A percentile compares a stretch with the other conserved stretches of the same genome.
Evolutionary conservation across 2,797 vertebrate genomes (phyloP).

Genomic region (Semaprochilodus insignis): DNA sequence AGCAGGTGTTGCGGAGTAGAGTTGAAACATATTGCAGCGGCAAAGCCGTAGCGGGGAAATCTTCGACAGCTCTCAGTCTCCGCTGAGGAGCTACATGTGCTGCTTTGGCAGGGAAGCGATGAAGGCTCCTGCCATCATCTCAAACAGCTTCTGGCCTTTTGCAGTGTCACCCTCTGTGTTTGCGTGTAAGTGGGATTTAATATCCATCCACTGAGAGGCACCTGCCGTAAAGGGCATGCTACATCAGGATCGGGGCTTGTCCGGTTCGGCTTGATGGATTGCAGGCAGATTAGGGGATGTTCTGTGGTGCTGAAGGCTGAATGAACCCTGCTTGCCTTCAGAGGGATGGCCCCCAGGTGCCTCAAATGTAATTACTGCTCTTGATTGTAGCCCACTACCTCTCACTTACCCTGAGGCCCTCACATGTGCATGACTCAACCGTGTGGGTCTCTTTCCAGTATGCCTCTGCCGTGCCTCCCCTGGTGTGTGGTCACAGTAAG

Average conservation of each 20-base stretch:
- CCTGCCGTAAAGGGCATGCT: slow-evolving; percentile 13
- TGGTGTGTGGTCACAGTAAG: neutral
- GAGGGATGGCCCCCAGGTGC: neutral
- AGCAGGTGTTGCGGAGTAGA: slow-evolving; percentile 29
- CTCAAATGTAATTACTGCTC: neutral
- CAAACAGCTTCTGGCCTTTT: slow-evolving; percentile 31
- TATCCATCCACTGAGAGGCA: slow-evolving; percentile 2
- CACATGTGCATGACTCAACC: neutral
- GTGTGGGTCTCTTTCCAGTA: neutral
- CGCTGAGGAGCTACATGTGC: slow-evolving; percentile 1
- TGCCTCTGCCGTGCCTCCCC: neutral
- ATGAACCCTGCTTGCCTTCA: slow-evolving; percentile 1
- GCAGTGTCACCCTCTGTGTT: slow-evolving; percentile 23
- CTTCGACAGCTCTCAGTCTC: slow-evolving; percentile 26
- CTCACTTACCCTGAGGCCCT: neutral
- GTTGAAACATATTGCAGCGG: neutral
- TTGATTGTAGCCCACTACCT: neutral
- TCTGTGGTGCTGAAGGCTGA: slow-evolving; percentile 4
- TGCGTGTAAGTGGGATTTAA: slow-evolving; percentile 15
- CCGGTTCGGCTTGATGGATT: slow-evolving; percentile 25
- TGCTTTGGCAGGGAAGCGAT: neutral
- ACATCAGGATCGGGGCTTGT: slow-evolving; percentile 13
- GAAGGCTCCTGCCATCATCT: slow-evolving; percentile 16
- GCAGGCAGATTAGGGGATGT: slow-evolving; percentile 22
- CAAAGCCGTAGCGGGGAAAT: neutral